Conservation (phyloP, 2,888 invertebrate genomes). For the Tinea trinotella region DNA sequence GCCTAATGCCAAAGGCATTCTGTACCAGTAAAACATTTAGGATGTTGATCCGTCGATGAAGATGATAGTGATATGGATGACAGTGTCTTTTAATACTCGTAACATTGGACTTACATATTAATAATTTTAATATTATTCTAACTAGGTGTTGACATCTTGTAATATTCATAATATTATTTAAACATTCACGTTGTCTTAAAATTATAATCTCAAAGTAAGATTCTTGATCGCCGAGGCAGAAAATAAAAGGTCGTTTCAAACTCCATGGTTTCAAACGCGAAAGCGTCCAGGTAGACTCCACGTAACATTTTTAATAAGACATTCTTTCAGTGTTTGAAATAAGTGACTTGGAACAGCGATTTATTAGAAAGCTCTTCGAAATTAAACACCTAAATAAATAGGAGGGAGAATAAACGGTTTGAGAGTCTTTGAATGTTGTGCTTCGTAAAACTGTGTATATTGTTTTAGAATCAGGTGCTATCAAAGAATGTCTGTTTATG, state of each 20-base stretch:
- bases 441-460: not conserved
- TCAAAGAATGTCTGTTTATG: too few relatives aligned
- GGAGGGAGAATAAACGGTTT: not conserved
- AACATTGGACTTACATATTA: too few relatives aligned
- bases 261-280: not conserved
- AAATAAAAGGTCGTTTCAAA: conserved; percentile 3
- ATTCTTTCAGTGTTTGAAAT: not conserved
- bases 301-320: conserved; percentile 12
- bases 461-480: not conserved
- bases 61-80: too few relatives aligned
- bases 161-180: too few relatives aligned
- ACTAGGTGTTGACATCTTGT: too few relatives aligned
- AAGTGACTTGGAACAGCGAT: conserved; percentile 2
- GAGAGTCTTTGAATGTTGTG: not conserved
- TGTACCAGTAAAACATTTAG: too few relatives aligned
- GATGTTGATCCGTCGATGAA: too few relatives aligned
- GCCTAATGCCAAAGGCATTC: too few relatives aligned
- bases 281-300: not conserved
- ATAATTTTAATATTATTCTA: too few relatives aligned
- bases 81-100: too few relatives aligned
- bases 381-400: conserved; percentile 8
- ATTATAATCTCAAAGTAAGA: not conserved
- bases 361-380: conserved; percentile 3
- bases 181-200: not conserved
- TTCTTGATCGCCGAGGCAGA: conserved; percentile 3